phyloP scores from a whole-genome alignment of 2,888 invertebrate species.

The Noctua janthe region DNA sequence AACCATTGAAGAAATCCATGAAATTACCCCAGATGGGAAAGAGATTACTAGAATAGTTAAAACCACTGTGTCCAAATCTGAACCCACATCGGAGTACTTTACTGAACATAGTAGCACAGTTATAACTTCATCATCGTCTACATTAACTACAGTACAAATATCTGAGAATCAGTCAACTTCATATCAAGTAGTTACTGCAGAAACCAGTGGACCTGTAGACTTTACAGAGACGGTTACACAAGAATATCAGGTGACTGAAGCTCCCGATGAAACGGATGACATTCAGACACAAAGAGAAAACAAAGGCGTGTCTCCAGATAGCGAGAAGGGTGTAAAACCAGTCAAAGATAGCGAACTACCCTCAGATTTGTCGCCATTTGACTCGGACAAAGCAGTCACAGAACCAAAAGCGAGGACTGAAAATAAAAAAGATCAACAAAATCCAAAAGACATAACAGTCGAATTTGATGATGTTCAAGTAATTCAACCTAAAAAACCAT shows the following conservation, averaged over 20 bases:
- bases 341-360: slow-evolving; percentile 15
- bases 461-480: slow-evolving; percentile 30
- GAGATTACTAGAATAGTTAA: slow-evolving; percentile 77
- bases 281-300: slow-evolving; percentile 30
- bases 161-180: slow-evolving; percentile 80
- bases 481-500: slow-evolving; percentile 30
- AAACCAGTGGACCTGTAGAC: slow-evolving; percentile 67
- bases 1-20: slow-evolving; percentile 66
- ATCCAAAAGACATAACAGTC: slow-evolving; percentile 29
- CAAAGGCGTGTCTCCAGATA: slow-evolving; percentile 19
- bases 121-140: slow-evolving; percentile 79
- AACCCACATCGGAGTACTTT: slow-evolving; percentile 73
- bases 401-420: slow-evolving; percentile 21
- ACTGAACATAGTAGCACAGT: slow-evolving; percentile 80
- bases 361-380: slow-evolving; percentile 17
- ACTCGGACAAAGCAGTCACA: slow-evolving; percentile 7
- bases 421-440: slow-evolving; percentile 17
- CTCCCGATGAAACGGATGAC: slow-evolving; percentile 74
- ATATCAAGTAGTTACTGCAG: slow-evolving; percentile 77
- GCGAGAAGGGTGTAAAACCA: slow-evolving; percentile 23
- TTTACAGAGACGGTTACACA: slow-evolving; percentile 68
- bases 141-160: slow-evolving; percentile 81
- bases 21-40: slow-evolving; percentile 72
- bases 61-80: slow-evolving; percentile 74
- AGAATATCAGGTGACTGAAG: slow-evolving; percentile 70